Base-by-base conservation (phyloP, 2,113 vertebrate species). In the Rhinolophus ferrumequinum region DNA sequence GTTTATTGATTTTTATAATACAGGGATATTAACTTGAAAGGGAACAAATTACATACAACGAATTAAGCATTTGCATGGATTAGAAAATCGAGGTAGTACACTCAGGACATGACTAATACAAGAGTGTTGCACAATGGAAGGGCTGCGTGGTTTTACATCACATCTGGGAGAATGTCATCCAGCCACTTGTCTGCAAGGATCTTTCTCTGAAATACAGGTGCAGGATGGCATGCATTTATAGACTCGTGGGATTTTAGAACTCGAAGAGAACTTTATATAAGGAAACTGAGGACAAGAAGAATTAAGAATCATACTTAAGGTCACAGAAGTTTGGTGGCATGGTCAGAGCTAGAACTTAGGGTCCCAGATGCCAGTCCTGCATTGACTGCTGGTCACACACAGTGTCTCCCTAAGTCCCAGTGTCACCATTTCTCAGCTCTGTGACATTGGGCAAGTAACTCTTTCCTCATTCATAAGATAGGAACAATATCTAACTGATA, bases 21-120 rank as follows among this genome's bases (percentile, higher is more conserved):
- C 96, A 95, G 75, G 91, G 96, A 88, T 97, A 98, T 98, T 98
- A 98, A 97, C 96, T 98, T 97, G 97, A 98, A 98, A 98, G 96
- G 94, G 96, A 97, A 97, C 96, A 98, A 97, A 97, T 98, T 97
- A 96, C 93, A 94, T 93, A 96, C 97, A 97, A 97, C 96, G 97
- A 97, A 98, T 98, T 97, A 97, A 96, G 95, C 82, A 89, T 92
- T 98, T 95, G 97, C 96, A 89, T 89, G 96, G 96, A 97, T 97
- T 97, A 97, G 96, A 91, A 97, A 93, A 96, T 88, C 44, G 69
- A 97, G 97, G 95, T 94, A 92, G 82, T 66, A 30, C 50, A 73
- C 72, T 94, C 66, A 64, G 80, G 85, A 81, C 94, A 60, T 93
- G 92, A 92, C 97, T 96, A 89, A 86, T 66, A 50, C 0, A 33